These are phyloP conservation scores for Stichodactyla mertensii DNA, from an alignment of 64 coral and sea anemone genomes.

Conservation along the genomic window DNA sequence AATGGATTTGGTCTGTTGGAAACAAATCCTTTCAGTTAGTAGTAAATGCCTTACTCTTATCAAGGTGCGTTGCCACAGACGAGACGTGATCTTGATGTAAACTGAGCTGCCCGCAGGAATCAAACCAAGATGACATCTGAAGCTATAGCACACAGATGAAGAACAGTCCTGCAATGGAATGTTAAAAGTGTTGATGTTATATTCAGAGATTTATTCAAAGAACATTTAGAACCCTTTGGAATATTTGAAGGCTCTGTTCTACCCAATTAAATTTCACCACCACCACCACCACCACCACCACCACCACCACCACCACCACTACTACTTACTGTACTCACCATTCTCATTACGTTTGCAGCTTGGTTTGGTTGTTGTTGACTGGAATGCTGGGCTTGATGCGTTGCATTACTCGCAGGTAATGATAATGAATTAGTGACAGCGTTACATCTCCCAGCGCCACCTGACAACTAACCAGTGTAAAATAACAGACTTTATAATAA, in stretches of 20 bases:
- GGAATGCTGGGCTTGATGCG: neutral
- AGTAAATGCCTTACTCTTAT: constrained; percentile 11
- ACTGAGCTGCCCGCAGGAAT: constrained; percentile 19
- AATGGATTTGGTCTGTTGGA: no score
- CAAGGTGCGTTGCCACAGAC: constrained; percentile 44
- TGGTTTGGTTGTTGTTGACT: neutral
- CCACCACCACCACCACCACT: neutral
- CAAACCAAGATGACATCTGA: constrained; percentile 25
- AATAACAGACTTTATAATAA: neutral
- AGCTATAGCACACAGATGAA: constrained; percentile 1
- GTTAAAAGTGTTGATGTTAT: neutral
- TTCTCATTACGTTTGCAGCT: neutral
- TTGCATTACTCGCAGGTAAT: neutral
- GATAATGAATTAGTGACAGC: neutral
- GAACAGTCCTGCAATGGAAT: constrained; percentile 11
- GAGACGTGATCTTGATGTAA: constrained; percentile 35
- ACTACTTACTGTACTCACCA: neutral
- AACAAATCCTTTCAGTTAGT: neutral
- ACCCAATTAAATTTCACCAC: neutral
- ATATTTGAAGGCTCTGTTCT: neutral
- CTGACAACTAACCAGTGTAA: neutral
- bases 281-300: neutral
- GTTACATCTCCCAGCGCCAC: constrained; percentile 9
- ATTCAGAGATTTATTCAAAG: neutral
- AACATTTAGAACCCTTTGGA: neutral